A percentile compares a stretch with the other conserved stretches of the same genome.
Evolutionary conservation across 2,797 vertebrate species (phyloP).

Genomic region (Lepilemur septentrionalis): DNA sequence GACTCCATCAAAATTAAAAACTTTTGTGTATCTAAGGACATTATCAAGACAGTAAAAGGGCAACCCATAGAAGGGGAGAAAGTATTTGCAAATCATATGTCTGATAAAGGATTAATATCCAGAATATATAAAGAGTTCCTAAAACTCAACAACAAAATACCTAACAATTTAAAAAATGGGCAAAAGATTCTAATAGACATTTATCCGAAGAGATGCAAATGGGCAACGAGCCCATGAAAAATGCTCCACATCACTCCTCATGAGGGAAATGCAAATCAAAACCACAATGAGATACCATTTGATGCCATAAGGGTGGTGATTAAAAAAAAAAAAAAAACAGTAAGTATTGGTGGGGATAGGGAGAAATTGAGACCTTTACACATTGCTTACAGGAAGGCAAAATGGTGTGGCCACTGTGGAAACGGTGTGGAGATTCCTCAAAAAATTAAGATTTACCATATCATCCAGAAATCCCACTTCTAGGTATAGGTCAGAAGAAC

Average conservation of each 20-base stretch:
- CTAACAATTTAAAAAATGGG: neutral
- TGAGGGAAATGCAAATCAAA: neutral
- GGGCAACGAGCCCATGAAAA: neutral
- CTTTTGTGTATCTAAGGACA: neutral
- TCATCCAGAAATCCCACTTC: neutral
- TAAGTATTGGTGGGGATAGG: neutral
- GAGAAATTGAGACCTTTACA: neutral
- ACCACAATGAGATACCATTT: neutral
- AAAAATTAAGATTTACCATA: neutral
- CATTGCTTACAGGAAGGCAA: neutral
- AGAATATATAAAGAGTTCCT: slow-evolving; percentile 7
- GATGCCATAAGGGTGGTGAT: neutral
- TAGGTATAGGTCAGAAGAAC: neutral
- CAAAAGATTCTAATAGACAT: neutral
- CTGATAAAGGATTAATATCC: neutral
- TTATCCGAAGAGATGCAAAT: neutral
- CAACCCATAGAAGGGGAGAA: neutral
- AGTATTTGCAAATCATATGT: neutral
- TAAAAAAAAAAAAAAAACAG: neutral
- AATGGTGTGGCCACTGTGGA: neutral
- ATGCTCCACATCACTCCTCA: neutral
- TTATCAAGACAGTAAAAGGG: neutral
- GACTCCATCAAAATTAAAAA: neutral
- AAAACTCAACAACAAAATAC: neutral
- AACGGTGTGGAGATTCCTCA: neutral